phyloP scores from a whole-genome alignment of 1,140 invertebrate species.

The Drosophila willistoni region DNA sequence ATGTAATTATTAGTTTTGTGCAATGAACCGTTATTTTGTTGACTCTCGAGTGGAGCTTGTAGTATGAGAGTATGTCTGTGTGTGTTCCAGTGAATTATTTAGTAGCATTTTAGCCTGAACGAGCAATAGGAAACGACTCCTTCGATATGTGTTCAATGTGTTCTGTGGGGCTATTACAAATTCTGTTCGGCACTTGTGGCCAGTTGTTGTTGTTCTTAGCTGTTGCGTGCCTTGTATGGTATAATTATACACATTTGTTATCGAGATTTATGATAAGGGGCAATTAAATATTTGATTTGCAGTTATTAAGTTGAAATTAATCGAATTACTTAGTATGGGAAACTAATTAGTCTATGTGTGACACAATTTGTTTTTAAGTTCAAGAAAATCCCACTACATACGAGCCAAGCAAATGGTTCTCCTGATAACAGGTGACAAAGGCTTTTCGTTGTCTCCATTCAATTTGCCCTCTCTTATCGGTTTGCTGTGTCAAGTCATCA shows the following conservation, averaged over 20 bases:
- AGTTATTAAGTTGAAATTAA: slow-evolving; percentile 50
- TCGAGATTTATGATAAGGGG: slow-evolving; percentile 33
- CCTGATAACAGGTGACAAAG: slow-evolving; percentile 27
- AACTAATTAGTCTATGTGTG: slow-evolving; percentile 9
- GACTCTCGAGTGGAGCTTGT: slow-evolving; percentile 9
- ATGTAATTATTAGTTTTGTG: slow-evolving; percentile 78
- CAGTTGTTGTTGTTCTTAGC: slow-evolving; percentile 10
- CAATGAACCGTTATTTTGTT: slow-evolving; percentile 72
- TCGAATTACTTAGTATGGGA: slow-evolving; percentile 22
- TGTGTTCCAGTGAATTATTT: slow-evolving; percentile 62
- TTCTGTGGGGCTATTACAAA: slow-evolving; percentile 33
- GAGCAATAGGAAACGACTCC: background rate
- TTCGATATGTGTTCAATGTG: slow-evolving; percentile 1
- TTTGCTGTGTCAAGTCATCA: slow-evolving; percentile 6
- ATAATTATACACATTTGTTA: slow-evolving; percentile 58
- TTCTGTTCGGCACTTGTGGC: slow-evolving; percentile 34
- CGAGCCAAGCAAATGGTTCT: background rate
- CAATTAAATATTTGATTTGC: slow-evolving; percentile 69
- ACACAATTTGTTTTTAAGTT: slow-evolving; percentile 13
- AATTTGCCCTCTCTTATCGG: slow-evolving; percentile 11
- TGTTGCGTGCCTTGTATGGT: slow-evolving; percentile 23
- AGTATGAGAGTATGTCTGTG: slow-evolving; percentile 40
- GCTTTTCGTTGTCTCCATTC: slow-evolving; percentile 29
- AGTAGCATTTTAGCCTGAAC: slow-evolving; percentile 14
- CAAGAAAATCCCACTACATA: background rate